Conservation (phyloP, 2,113 vertebrate genomes). For the Chaetops frenatus region DNA sequence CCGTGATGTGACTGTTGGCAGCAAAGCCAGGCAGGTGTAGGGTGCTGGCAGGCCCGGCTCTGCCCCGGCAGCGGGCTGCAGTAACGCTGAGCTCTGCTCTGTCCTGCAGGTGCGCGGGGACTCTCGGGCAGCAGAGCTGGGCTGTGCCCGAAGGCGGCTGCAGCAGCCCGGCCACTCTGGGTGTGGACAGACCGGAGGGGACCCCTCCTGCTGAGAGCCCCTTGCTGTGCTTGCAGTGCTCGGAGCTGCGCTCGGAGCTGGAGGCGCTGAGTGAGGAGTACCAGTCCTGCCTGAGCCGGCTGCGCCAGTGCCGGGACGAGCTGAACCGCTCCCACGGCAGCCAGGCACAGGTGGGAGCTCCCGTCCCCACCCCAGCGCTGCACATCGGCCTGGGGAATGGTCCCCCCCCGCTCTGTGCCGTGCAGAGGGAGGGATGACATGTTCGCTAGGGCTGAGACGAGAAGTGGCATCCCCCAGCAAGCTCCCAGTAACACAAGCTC, state of each 20-base stretch:
- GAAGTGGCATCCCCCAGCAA: background rate
- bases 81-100: background rate
- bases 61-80: accelerated
- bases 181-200: accelerated
- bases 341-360: conserved; percentile 49
- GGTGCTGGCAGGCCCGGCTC: accelerated
- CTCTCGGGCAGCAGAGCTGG: accelerated
- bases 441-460: background rate
- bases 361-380: background rate
- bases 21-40: background rate
- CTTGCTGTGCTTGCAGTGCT: conserved; percentile 69
- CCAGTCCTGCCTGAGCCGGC: conserved; percentile 74
- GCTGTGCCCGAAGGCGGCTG: accelerated
- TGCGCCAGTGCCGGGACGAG: conserved; percentile 81
- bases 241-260: conserved; percentile 78
- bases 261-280: conserved; percentile 80
- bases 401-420: background rate
- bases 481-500: background rate
- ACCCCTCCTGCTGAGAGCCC: background rate
- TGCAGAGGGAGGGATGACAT: accelerated
- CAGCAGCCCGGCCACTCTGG: accelerated
- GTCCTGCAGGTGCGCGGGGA: background rate
- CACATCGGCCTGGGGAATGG: accelerated
- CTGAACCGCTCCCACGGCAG: conserved; percentile 62
- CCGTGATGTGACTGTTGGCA: background rate